A percentile compares a stretch with the other conserved stretches of the same genome.
Conservation (phyloP, 2,113 vertebrate genomes). For the Rutilus rutilus region DNA sequence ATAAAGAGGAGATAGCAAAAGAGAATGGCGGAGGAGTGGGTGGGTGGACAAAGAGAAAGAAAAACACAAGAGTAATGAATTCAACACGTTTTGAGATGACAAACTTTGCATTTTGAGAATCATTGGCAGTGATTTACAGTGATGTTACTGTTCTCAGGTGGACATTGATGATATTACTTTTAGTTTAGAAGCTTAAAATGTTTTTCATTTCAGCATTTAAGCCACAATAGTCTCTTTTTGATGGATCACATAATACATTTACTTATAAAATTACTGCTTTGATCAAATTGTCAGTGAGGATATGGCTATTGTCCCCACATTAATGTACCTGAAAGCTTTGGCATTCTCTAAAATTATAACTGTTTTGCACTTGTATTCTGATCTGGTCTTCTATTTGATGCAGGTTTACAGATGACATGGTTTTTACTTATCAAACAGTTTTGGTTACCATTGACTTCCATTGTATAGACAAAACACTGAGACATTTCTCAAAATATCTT, state of each 20-base stretch:
- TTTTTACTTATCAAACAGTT: background rate
- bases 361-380: background rate
- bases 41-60: background rate
- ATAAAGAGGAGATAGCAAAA: slow-evolving; percentile 9
- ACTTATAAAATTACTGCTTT: background rate
- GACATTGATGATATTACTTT: background rate
- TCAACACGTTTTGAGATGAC: background rate
- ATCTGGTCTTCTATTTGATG: background rate
- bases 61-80: background rate
- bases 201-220: background rate
- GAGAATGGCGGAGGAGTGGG: slow-evolving; percentile 6
- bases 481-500: background rate
- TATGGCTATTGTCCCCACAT: background rate
- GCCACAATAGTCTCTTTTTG: background rate
- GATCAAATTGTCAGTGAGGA: background rate
- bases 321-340: background rate
- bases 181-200: background rate
- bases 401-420: background rate
- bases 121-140: background rate
- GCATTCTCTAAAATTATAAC: background rate
- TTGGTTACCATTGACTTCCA: background rate
- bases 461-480: background rate
- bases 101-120: background rate
- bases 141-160: background rate
- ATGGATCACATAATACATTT: background rate